These are phyloP conservation scores for Andrena fulva DNA, from an alignment of 2,888 invertebrate genomes.

Conservation along the genomic window DNA sequence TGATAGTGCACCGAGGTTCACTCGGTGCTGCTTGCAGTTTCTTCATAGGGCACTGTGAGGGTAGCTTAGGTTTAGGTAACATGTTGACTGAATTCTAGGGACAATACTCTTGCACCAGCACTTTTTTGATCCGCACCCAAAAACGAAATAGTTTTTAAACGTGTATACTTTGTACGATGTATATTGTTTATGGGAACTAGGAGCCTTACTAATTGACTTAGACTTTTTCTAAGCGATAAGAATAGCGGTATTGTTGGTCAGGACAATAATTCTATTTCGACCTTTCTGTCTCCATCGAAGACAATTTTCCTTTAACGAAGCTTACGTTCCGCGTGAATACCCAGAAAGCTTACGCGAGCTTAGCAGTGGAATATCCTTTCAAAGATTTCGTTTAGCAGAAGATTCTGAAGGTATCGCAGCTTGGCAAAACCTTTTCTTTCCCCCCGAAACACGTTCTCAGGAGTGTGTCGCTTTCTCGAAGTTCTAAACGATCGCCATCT, in stretches of 20 bases:
- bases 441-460: neutral
- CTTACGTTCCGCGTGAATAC: neutral
- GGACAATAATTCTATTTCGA: conserved; percentile 38
- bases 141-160: conserved; percentile 78
- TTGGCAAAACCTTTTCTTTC: neutral
- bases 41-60: conserved; percentile 37
- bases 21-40: conserved; percentile 56
- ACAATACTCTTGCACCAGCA: conserved; percentile 82
- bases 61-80: conserved; percentile 48
- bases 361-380: neutral
- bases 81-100: conserved; percentile 84
- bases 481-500: neutral
- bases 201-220: conserved; percentile 77
- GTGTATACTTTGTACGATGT: conserved; percentile 77
- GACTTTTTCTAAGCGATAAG: conserved; percentile 75
- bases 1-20: neutral
- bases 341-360: neutral
- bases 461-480: neutral
- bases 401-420: neutral
- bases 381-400: neutral
- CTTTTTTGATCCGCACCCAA: conserved; percentile 82
- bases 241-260: conserved; percentile 78
- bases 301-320: neutral
- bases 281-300: neutral
- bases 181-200: conserved; percentile 76